Base-by-base conservation (phyloP, 2,888 invertebrate species). In the Sipha maydis region DNA sequence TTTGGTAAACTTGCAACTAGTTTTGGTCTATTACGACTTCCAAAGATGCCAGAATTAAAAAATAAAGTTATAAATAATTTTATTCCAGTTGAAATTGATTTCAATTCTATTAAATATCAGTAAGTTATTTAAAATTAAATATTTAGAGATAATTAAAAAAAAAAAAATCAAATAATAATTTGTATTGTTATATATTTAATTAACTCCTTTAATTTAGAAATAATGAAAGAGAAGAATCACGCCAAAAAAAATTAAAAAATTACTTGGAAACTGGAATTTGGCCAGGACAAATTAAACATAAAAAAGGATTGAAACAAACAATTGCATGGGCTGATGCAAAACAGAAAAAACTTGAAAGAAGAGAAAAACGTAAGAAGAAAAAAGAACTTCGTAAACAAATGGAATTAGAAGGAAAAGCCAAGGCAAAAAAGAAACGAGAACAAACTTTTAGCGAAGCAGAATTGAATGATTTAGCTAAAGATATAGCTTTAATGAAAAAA, bases 41-140 rank as follows among this genome's bases (percentile, higher is more conserved):
- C 99, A 0, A 94, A 95, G 91, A 99, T 99, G 98, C 98, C 99
- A 0, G 99, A 99, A 92, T 92, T 98, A 4, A 97, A 95, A 91
- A 95, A 95, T 71, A 93, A 93, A 89, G 93, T 94, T 34, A 90
- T 93, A 0, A 92, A 92, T 1, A 93, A 92, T 83, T 95, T 95
- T 91, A 91, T 92, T 34, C 92, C 95, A 92, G 93, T 93, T 8
- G 91, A 94, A 67, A 93, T 97, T 11, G 96, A 98, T 92, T 92
- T 95, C 28, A 95, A 96, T 91, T 93, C 93, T 48, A 94, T 99
- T 90, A 93, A 95, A 0, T 98, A 97, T 91, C 95, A 93, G 91
- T 90, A 83, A 85, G 90, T 89, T n/a, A 1, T n/a, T 28, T 88
- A 25, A 25, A 61, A 2, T 84, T 67, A 4, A 48, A 11, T 21